Base-by-base conservation (phyloP, 2,113 vertebrate genomes). In the Strix uralensis region DNA sequence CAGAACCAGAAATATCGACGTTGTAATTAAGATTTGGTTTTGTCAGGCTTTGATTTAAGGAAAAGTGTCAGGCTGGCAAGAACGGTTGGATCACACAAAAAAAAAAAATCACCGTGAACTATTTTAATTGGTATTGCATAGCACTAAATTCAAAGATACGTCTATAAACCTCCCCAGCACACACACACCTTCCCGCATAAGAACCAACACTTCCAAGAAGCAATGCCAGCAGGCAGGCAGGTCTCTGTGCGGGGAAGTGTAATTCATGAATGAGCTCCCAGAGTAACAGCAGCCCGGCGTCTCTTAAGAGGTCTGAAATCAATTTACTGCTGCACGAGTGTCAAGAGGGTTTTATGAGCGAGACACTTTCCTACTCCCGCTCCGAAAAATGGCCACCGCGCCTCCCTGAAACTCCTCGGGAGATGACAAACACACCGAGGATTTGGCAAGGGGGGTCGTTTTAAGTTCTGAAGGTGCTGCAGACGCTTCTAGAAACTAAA, bases 401-500 rank as follows among this genome's bases (percentile, higher is more conserved):
- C 34, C 74, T 22, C 62, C 16, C 44, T 3, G 3, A 36, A 86
- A 91, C 66, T 81, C n/a, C 54, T 26, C 32, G 5, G 1, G 49
- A 40, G 46, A 15, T 0, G 19, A 25, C 19, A 30, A 15, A 19
- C 44, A 2, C 54, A 2, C 12, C 4, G 11, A 34, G 25, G 38
- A 12, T 2, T 3, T 6, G 34, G 32, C 17, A 34, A 9, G 23
- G 19, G 2, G 55, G 69, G 15, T 38, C 16, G 9, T 4, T 8
- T n/a, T 17, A 77, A 82, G 57, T 82, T 77, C 29, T 9, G 75
- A 63, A 59, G 46, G 38, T 15, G 71, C 54, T 13, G 61, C 69
- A 4, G 95, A 82, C 51, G 90, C 73, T 87, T 95, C 86, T 86
- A 89, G 66, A 90, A 94, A 72, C 32, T 42, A 77, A 32, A 67